Conservation (phyloP, 2,888 invertebrate genomes). For the Rhogogaster chlorosoma region DNA sequence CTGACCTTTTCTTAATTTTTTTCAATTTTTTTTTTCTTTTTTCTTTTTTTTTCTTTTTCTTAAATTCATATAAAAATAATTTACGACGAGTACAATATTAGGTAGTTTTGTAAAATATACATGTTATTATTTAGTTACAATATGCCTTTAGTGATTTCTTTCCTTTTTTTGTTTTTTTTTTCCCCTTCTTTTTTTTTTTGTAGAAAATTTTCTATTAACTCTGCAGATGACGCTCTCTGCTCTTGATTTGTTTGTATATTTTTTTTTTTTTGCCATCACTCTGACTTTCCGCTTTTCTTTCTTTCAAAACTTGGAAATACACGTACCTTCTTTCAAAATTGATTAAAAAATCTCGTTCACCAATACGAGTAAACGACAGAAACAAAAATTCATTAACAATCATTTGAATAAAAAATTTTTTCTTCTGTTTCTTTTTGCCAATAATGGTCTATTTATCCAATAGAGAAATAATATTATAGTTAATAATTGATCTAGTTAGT, state of each 20-base stretch:
- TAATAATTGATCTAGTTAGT: not conserved
- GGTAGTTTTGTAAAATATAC: constrained; percentile 66
- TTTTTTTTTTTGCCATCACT: not conserved
- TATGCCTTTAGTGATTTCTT: not conserved
- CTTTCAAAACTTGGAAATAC: not conserved
- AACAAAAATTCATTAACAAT: not conserved
- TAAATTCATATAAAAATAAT: constrained; percentile 74
- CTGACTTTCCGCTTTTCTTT: not conserved
- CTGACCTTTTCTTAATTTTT: constrained; percentile 39
- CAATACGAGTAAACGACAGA: constrained; percentile 10
- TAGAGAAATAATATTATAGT: not conserved
- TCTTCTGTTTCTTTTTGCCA: not conserved
- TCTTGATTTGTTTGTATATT: not conserved
- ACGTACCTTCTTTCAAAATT: not conserved
- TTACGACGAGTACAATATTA: constrained; percentile 66
- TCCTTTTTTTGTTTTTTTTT: not conserved
- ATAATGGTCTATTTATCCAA: not conserved
- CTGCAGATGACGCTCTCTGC: not conserved
- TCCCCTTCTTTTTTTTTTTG: not conserved
- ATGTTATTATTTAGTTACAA: constrained; percentile 48
- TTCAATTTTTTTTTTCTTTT: constrained; percentile 44
- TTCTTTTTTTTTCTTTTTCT: constrained; percentile 58
- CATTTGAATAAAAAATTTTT: not conserved
- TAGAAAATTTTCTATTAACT: constrained; percentile 7
- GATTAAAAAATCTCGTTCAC: not conserved